These are phyloP conservation scores for Halichoerus grypus DNA, from an alignment of 2,113 vertebrate species.

Conservation along the genomic window DNA sequence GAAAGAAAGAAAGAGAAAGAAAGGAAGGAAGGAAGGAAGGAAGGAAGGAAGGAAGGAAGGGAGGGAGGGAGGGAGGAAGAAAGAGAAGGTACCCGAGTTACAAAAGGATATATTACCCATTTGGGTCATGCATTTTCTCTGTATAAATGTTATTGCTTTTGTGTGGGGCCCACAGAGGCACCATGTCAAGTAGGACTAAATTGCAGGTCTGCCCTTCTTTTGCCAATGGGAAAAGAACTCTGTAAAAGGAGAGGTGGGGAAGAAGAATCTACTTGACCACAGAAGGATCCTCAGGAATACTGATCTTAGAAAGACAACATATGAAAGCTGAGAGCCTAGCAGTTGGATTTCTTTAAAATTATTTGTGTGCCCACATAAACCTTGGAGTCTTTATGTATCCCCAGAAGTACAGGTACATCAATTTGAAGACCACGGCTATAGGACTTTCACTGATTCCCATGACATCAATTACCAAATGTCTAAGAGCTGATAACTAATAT, in stretches of 20 bases:
- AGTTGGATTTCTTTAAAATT: background rate
- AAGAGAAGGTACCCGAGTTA: background rate
- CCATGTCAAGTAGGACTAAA: background rate
- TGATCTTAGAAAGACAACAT: background rate
- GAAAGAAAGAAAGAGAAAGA: background rate
- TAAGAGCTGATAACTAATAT: background rate
- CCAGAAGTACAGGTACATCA: background rate
- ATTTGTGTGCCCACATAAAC: background rate
- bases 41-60: accelerated
- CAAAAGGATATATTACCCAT: slow-evolving; percentile 52
- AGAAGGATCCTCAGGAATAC: background rate
- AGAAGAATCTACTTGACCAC: background rate
- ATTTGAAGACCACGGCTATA: background rate
- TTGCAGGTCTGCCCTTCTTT: background rate
- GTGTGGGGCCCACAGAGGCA: background rate
- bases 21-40: too few relatives aligned
- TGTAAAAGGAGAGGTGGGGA: background rate
- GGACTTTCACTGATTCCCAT: background rate
- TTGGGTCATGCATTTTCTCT: background rate
- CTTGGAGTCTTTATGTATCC: background rate
- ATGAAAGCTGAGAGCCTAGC: background rate
- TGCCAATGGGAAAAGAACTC: background rate
- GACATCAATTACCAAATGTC: background rate
- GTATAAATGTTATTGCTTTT: background rate
- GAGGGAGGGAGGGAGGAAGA: background rate